These are phyloP conservation scores for Pristionchus mayeri DNA, from an alignment of 2,888 invertebrate species.

Conservation along the genomic window DNA sequence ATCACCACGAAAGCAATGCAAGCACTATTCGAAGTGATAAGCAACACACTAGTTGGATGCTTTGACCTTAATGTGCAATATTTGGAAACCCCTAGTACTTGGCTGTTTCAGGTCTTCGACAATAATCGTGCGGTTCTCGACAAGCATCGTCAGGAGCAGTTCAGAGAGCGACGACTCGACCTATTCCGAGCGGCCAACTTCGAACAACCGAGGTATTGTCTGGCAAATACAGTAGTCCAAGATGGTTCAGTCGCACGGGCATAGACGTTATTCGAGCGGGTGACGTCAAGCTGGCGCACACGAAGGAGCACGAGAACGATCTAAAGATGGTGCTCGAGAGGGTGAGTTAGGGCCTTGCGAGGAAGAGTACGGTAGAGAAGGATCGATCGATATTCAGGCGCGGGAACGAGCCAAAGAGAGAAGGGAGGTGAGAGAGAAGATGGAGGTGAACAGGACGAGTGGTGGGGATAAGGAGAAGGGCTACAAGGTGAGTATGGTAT, in stretches of 20 bases:
- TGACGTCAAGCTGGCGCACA: conserved; percentile 17
- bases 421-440: not conserved
- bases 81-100: not conserved
- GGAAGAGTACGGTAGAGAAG: not conserved
- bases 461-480: not conserved
- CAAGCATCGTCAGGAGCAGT: not conserved
- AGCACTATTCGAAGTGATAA: too few species aligned
- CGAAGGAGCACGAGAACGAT: not conserved
- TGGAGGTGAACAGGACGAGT: not conserved
- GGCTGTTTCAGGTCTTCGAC: not conserved
- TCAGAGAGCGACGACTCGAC: not conserved
- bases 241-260: not conserved
- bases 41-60: too few species aligned
- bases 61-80: not conserved
- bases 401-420: not conserved
- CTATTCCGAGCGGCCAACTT: not conserved
- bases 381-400: not conserved
- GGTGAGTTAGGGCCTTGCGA: not conserved
- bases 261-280: not conserved
- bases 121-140: not conserved
- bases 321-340: not conserved
- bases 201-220: not conserved
- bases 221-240: too few species aligned
- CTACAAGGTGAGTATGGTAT: not conserved
- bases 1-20: too few species aligned